Base-by-base conservation (phyloP, 2,797 vertebrate genomes). In the Pterois miles region DNA sequence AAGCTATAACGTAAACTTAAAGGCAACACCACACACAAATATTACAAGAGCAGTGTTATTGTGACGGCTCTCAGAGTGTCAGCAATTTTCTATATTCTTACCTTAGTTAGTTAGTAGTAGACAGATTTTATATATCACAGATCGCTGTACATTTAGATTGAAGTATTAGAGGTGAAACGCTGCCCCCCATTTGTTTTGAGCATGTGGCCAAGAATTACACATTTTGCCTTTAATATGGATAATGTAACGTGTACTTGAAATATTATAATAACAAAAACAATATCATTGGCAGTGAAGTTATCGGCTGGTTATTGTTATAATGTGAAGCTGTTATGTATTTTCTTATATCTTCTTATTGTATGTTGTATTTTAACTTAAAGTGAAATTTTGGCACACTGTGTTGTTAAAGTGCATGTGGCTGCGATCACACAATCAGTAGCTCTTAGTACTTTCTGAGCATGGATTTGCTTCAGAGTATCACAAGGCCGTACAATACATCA, bases 401-500 rank as follows among this genome's bases (percentile, higher is more conserved):
- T 29, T 52, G 12, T 69, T 23, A 38, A 46, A 65, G 9, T 25
- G 16, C 38, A 29, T 57, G 13, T 38, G 71, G 22, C 3, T 9
- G 18, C 74, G 50, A 46, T 52, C 25, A 70, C 18, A 22, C 64
- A 33, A 77, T 77, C 62, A 43, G 5, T 4, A 53, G 43, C 33
- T 27, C 5, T 57, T 2, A 9, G 3, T 68, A 8, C 9, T 57
- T 79, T 78, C 71, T 65, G 20, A 18, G 33, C 25, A 60, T 66
- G 27, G 65, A 71, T 73, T 59, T 60, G 34, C 66, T 65, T 69
- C 11, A 50, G 38, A 65, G 29, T 67, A 71, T 67, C 46, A 71
- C 40, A 74, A 57, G 33, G 59, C 53, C 43, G 38, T 29, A 65
- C 25, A 29, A 67, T 54, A 56, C 27, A 75, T 68, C 71, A 86